Evolutionary conservation across 2,888 invertebrate genomes (phyloP).

Genomic region (Megastigmus dorsalis): DNA sequence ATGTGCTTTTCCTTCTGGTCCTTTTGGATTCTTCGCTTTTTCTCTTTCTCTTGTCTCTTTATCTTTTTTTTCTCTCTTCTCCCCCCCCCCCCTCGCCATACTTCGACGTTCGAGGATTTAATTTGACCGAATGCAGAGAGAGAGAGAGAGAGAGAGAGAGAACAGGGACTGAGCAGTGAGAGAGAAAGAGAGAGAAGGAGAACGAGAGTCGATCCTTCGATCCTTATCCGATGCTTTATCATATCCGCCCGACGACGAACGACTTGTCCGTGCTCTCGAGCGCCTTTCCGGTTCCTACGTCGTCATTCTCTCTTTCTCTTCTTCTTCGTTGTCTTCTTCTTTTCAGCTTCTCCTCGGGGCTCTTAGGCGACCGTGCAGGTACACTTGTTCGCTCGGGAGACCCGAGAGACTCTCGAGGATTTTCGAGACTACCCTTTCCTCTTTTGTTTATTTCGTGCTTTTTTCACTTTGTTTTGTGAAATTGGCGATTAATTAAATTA

Average conservation of each 20-base stretch:
- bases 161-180: slow-evolving; percentile 38
- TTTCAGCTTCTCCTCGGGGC: slow-evolving; percentile 15
- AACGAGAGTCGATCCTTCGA: slow-evolving; percentile 55
- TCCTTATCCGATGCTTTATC: slow-evolving; percentile 72
- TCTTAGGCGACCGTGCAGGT: slow-evolving; percentile 25
- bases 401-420: background rate
- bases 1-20: slow-evolving; percentile 60
- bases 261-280: slow-evolving; percentile 57
- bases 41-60: slow-evolving; percentile 38
- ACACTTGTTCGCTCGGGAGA: slow-evolving; percentile 32
- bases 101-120: slow-evolving; percentile 67
- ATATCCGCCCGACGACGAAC: slow-evolving; percentile 64
- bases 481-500: slow-evolving; percentile 45
- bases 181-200: slow-evolving; percentile 12
- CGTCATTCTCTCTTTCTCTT: slow-evolving; percentile 33
- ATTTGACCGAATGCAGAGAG: slow-evolving; percentile 68
- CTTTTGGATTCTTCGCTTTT: slow-evolving; percentile 57
- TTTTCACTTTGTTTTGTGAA: background rate
- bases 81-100: background rate
- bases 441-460: background rate
- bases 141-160: slow-evolving; percentile 14
- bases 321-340: background rate
- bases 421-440: background rate
- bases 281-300: slow-evolving; percentile 55
- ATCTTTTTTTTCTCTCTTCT: background rate